phyloP scores from a whole-genome alignment of 2,888 invertebrate genomes.

The Chorisops tibialis region DNA sequence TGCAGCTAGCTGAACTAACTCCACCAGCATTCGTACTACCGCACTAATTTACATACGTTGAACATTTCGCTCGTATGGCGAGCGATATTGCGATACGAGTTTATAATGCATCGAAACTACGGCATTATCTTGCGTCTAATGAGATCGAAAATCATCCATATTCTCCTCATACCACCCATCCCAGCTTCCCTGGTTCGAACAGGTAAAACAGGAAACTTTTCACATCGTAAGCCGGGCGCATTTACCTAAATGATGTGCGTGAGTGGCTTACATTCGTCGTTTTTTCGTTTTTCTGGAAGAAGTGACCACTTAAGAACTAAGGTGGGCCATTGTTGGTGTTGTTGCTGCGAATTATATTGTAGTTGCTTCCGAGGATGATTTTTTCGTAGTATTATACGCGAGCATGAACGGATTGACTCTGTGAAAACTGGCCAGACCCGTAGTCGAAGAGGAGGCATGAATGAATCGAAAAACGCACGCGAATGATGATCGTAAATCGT shows the following conservation, averaged over 20 bases:
- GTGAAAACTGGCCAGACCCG: too few relatives aligned
- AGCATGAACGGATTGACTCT: too few relatives aligned
- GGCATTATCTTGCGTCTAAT: constrained; percentile 21
- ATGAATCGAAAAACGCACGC: constrained; percentile 37
- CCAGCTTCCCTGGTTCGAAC: neutral
- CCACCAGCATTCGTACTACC: neutral
- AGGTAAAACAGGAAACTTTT: too few relatives aligned
- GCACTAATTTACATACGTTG: constrained; percentile 21
- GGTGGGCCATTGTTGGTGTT: constrained; percentile 8
- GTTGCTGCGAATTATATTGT: neutral
- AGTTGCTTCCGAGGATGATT: neutral
- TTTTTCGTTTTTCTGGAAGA: constrained; percentile 8
- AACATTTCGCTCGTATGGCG: constrained; percentile 9
- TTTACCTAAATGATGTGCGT: constrained; percentile 32
- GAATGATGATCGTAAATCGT: constrained; percentile 30
- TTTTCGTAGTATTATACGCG: too few relatives aligned
- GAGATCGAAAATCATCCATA: constrained; percentile 24
- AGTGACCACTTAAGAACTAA: constrained; percentile 2
- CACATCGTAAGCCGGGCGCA: neutral
- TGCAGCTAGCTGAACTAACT: too few relatives aligned
- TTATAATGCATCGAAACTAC: neutral
- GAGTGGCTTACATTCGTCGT: constrained; percentile 26
- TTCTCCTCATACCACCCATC: constrained; percentile 10
- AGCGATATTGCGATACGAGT: constrained; percentile 11
- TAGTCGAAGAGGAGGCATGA: constrained; percentile 29